These are phyloP conservation scores for Apodemia mormo DNA, from an alignment of 2,888 invertebrate species.

Conservation along the genomic window DNA sequence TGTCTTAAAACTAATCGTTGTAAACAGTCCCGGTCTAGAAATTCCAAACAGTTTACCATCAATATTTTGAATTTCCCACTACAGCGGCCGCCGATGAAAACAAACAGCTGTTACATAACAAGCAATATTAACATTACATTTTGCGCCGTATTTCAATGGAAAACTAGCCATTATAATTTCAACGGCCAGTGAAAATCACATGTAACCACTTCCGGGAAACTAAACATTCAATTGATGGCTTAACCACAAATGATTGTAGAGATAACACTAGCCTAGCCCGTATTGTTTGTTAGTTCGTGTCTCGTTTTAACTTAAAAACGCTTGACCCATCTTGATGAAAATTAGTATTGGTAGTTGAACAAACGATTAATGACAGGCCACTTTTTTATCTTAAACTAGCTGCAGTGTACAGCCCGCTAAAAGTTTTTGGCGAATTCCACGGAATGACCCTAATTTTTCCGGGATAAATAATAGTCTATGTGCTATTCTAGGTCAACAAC, in stretches of 20 bases:
- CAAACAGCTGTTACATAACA: slow-evolving; percentile 1
- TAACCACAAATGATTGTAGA: background rate
- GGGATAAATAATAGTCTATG: too few species aligned
- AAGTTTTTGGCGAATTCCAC: too few species aligned
- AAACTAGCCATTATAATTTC: background rate
- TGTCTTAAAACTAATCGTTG: background rate
- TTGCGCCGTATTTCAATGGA: background rate
- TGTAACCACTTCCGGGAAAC: slow-evolving; percentile 4
- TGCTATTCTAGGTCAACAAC: too few species aligned
- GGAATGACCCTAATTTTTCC: too few species aligned
- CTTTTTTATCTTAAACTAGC: too few species aligned
- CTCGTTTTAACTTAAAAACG: too few species aligned
- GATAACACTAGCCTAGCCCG: background rate
- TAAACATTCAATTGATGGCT: background rate
- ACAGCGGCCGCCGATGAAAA: background rate
- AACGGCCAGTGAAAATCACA: background rate
- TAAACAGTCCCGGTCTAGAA: background rate
- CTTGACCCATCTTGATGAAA: too few species aligned
- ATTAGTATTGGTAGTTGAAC: too few species aligned
- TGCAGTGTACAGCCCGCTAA: too few species aligned
- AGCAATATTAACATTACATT: background rate
- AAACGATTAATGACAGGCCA: too few species aligned
- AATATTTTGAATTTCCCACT: slow-evolving; percentile 11
- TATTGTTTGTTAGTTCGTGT: background rate
- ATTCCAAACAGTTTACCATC: slow-evolving; percentile 1